Evolutionary conservation across 2,113 vertebrate species (phyloP).

Genomic region (Ploceus nigricollis): DNA sequence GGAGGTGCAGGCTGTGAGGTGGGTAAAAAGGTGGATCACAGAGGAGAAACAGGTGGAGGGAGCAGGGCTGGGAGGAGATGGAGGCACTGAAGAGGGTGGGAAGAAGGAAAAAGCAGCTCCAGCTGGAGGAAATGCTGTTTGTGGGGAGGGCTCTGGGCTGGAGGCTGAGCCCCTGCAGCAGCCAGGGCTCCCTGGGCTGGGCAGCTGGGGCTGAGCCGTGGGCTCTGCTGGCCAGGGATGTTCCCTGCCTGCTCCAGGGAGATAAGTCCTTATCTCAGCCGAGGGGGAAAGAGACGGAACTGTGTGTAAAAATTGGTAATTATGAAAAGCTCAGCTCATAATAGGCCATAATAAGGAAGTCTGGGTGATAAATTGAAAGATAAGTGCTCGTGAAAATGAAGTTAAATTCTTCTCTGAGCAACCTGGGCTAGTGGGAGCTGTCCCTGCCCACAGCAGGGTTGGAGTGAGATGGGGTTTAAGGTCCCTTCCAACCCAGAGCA

Average conservation of each 20-base stretch:
- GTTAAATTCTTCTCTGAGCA: neutral
- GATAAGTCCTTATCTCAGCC: neutral
- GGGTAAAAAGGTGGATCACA: accelerated
- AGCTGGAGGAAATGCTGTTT: accelerated
- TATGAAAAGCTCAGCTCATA: neutral
- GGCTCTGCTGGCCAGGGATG: neutral
- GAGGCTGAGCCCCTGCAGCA: neutral
- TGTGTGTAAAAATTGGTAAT: neutral
- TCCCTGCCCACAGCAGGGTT: neutral
- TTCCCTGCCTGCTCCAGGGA: neutral
- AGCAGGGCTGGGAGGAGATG: neutral
- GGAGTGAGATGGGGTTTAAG: neutral
- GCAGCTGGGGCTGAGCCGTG: accelerated
- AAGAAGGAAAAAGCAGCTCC: neutral
- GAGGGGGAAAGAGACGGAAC: neutral
- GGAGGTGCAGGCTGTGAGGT: neutral
- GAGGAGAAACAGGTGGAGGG: neutral
- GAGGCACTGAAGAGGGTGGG: neutral
- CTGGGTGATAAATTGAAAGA: neutral
- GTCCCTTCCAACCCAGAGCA: neutral
- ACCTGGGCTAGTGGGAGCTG: neutral
- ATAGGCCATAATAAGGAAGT: neutral
- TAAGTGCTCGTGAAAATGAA: neutral
- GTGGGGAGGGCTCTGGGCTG: neutral
- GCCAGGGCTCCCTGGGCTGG: neutral